A percentile compares a stretch with the other conserved stretches of the same genome.
Conservation (phyloP, 2,888 invertebrate species). For the Oeneis ivallda region DNA sequence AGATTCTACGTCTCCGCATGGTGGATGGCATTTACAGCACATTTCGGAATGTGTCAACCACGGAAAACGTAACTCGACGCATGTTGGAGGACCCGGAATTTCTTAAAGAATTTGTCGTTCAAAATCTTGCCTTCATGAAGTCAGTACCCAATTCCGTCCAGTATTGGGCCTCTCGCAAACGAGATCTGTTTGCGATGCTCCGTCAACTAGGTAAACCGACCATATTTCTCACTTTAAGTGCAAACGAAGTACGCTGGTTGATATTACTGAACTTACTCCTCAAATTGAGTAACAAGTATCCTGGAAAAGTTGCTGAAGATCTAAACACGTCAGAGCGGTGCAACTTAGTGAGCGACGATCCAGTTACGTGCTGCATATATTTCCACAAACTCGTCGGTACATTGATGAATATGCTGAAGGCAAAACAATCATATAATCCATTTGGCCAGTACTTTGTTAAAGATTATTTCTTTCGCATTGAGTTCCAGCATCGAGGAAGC, state of each 20-base stretch:
- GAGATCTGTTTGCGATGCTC: slow-evolving; percentile 51
- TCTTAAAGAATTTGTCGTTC: slow-evolving; percentile 45
- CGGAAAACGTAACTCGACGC: slow-evolving; percentile 45
- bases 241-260: slow-evolving; percentile 59
- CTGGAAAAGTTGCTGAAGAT: slow-evolving; percentile 42
- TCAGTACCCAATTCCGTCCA: slow-evolving; percentile 56
- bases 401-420: slow-evolving; percentile 46
- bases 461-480: slow-evolving; percentile 54
- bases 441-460: slow-evolving; percentile 48
- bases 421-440: slow-evolving; percentile 46
- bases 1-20: slow-evolving; percentile 50
- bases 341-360: slow-evolving; percentile 45
- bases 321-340: slow-evolving; percentile 43
- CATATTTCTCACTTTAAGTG: slow-evolving; percentile 50
- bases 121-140: slow-evolving; percentile 53
- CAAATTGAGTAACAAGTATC: slow-evolving; percentile 47
- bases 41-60: slow-evolving; percentile 44
- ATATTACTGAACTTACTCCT: slow-evolving; percentile 50
- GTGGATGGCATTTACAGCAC: slow-evolving; percentile 45
- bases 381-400: slow-evolving; percentile 48
- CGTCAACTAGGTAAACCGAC: slow-evolving; percentile 54
- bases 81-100: slow-evolving; percentile 49
- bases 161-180: slow-evolving; percentile 55
- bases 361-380: slow-evolving; percentile 51
- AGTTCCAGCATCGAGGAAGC: slow-evolving; percentile 59